These are phyloP conservation scores for Drosophila equinoxialis DNA, from an alignment of 1,140 invertebrate genomes.

Conservation along the genomic window DNA sequence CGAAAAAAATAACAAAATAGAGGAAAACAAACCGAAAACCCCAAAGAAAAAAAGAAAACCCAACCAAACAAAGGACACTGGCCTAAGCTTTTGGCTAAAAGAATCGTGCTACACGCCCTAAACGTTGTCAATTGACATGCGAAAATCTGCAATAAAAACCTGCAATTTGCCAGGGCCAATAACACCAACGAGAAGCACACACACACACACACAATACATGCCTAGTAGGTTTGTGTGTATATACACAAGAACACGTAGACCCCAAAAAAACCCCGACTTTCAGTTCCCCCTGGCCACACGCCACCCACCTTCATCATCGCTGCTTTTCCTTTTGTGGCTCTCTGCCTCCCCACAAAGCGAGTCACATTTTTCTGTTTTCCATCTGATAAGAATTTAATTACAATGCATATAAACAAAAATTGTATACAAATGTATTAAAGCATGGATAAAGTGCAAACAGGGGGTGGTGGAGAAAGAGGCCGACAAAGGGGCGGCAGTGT, in stretches of 20 bases:
- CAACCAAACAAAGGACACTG: constrained; percentile 32
- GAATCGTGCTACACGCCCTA: constrained; percentile 28
- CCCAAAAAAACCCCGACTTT: no score
- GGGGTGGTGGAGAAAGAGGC: neutral
- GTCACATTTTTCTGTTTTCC: constrained; percentile 54
- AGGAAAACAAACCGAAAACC: neutral
- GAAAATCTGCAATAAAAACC: constrained; percentile 59
- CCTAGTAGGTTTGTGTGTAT: neutral
- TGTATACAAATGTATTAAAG: constrained; percentile 71
- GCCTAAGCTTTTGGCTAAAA: constrained; percentile 10
- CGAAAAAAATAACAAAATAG: neutral
- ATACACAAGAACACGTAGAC: neutral
- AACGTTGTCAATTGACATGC: constrained; percentile 72
- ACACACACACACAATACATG: neutral
- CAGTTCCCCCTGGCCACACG: no score
- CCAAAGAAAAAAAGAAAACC: neutral
- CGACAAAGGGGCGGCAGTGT: neutral
- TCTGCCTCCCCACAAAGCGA: constrained; percentile 14
- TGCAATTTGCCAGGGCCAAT: constrained; percentile 60
- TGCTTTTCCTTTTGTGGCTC: constrained; percentile 8
- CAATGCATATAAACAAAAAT: constrained; percentile 70
- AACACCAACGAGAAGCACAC: constrained; percentile 17
- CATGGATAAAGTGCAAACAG: constrained; percentile 12
- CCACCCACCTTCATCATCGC: constrained; percentile 1
- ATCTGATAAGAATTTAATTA: constrained; percentile 80